Base-by-base conservation (phyloP, 2,888 invertebrate species). In the Torymus texanus region DNA sequence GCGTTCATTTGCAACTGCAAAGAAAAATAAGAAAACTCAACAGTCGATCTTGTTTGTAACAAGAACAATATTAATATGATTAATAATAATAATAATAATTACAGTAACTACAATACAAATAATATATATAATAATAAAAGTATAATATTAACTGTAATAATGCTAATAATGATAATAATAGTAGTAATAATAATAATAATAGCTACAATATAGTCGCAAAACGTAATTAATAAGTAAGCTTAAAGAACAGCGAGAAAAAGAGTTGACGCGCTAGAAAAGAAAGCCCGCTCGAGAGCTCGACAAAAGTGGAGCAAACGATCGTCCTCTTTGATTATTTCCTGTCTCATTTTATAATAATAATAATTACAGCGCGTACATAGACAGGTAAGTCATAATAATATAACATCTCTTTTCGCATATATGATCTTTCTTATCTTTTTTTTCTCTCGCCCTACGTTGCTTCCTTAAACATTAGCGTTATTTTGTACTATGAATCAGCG, bases 401-500 rank as follows among this genome's bases (percentile, higher is more conserved):
- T 84, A 86, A 86, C 85, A 86, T 85, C 82, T 82, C 81, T 82
- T 81, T 53, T 81, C 78, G 79, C 71, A 79, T 79, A 79, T 74
- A 80, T 79, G 73, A 75, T 71, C 67, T 81, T 74, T 75, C 75
- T 83, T 66, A 59, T 76, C 74, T 81, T 80, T 82, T 81, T 81
- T 74, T 79, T 41, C 41, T 41, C 8, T 41, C 78, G 77, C 50
- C 58, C 66, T 67, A 78, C 71, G 71, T 83, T 82, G 78, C 78
- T 82, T 80, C 41, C 87, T 89, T 89, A 80, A 89, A 86, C 81
- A 86, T 87, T 87, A 88, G 78, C 84, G 82, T 88, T 88, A 88
- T 83, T 90, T 90, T 90, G 90, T 90, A 90, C 90, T 90, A 89
- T 90, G 85, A 87, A 84, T 85, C 87, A 84, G 87, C 86, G 87